Base-by-base conservation (phyloP, 2,113 vertebrate species). In the Arothron firmamentum region DNA sequence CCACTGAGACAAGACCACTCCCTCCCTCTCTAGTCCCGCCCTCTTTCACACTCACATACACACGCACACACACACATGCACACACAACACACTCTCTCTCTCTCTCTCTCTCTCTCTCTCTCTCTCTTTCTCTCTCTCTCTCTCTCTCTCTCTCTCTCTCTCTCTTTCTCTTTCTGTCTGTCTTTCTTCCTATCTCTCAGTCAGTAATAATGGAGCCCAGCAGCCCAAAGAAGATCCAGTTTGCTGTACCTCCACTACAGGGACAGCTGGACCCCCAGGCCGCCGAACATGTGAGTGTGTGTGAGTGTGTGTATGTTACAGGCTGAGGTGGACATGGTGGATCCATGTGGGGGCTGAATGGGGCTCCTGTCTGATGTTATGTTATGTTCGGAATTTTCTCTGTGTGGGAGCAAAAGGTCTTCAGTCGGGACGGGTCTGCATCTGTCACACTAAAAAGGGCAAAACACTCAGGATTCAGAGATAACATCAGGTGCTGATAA, bases 221-320 rank as follows among this genome's bases (percentile, higher is more conserved):
- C 89, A 97, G 95, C 84, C 95, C 95, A 19, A 97, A 97, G 90
- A 96, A 96, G 91, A 96, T 97, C 90, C 95, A 97, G 59, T 97
- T 96, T 76, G 91, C 91, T 9, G 93, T 93, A n/a, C 95, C 95
- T 23, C 89, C 93, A 6, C 93, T 96, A 70, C 94, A 97, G 90
- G 95, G 92, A 72, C 95, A 94, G 67, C 91, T 96, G 81, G 94
- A 96, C 76, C 95, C 95, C 0, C 94, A 96, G 83, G 95, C 95
- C 20, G 92, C 95, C 13, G 95, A 97, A 78, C 95, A 97, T 89
- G 95, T 97, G 92, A 93, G 92, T 83, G 48, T 21, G 47, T 23
- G 59, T 48, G 52, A 10, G 61, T 48, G 47, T 60, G 52, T 49
- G 70, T 61, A 20, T 53, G 51, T 5, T 31, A 48, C 34, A 21